Evolutionary conservation across 2,888 invertebrate species (phyloP), one percentile per base, ranked within the genome.

Genomic region (Luffia ferchaultella): DNA sequence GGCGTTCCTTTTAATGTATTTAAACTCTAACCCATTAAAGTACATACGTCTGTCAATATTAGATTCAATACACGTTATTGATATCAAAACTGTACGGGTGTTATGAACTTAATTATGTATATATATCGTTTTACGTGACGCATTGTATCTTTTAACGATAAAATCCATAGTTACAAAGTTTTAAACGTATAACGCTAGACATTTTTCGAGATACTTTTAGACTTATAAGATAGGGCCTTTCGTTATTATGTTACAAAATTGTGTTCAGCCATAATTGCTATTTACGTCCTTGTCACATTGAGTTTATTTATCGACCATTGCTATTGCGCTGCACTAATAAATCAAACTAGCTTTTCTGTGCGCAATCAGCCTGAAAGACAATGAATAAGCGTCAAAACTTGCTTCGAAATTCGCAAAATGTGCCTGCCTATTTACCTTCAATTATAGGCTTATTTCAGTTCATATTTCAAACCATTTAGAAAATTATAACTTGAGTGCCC

Each of bases 291-390:
- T 60, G 60, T 61, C 58, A 60, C 60, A 58, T 53, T 58, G 57
- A 48, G 52, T 54, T 53, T 60, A 59, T 63, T 64, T 65, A 65
- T 62, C 62, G 57, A 55, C 58, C 57, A 60, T 62, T 61, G 61
- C 62, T 63, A 66, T 64, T 58, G 52, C 60, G 59, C 56, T 60
- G 57, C 57, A 56, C 55, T 55, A 56, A 58, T 55, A n/a, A n/a
- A n/a, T n/a, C n/a, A n/a, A n/a, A n/a, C n/a, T n/a, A n/a, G n/a
- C n/a, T n/a, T n/a, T n/a, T 3, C 30, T 12, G 30, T 30, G 12
- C 30, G 30, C 30, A 12, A 7, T 12, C 30, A 30, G 12, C 55
- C 30, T 30, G 30, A 30, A 30, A 30, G 30, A 30, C 12, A 30
- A 30, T 30, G n/a, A n/a, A n/a, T n/a, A 63, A 62, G 19, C 16